Evolutionary conservation across 2,888 invertebrate genomes (phyloP).

Genomic region (Sinelater perroti): DNA sequence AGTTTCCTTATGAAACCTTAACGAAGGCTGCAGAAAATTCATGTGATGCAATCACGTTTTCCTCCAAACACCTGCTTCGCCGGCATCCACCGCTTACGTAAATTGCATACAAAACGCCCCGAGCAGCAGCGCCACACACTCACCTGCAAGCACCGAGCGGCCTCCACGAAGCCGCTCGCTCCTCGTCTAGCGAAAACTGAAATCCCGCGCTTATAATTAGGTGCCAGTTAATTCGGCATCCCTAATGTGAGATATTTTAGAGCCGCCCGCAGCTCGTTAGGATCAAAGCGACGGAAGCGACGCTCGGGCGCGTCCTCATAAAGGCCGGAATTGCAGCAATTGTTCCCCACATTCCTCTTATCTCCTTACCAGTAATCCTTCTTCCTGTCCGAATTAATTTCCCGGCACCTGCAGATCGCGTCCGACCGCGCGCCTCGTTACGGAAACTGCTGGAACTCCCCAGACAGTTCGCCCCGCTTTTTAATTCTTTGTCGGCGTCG

Average conservation of each 20-base stretch:
- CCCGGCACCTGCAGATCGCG: too few species aligned
- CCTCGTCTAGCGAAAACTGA: too few species aligned
- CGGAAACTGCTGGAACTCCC: too few species aligned
- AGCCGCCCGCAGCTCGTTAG: not conserved
- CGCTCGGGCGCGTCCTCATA: not conserved
- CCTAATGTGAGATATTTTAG: not conserved
- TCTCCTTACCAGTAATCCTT: constrained; percentile 2
- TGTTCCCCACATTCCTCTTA: not conserved
- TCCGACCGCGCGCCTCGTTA: too few species aligned
- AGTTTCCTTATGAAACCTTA: too few species aligned
- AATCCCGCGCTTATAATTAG: too few species aligned
- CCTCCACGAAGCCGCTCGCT: too few species aligned
- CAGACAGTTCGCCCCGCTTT: too few species aligned
- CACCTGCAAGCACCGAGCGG: too few species aligned
- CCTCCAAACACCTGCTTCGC: constrained; percentile 3
- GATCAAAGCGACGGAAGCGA: constrained; percentile 2
- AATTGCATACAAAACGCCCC: constrained; percentile 5
- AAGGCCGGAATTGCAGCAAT: constrained; percentile 2
- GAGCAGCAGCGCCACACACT: too few species aligned
- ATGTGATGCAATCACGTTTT: constrained; percentile 11
- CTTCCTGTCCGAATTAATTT: constrained; percentile 1
- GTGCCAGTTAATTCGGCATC: constrained; percentile 1
- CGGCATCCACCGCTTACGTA: constrained; percentile 6
- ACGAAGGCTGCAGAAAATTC: not conserved
- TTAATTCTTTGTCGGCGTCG: too few species aligned